A percentile compares a stretch with the other conserved stretches of the same genome.
Evolutionary conservation across 53 echinoderm and acorn worm species (phyloP).

Genomic region (Luidia sarsii): DNA sequence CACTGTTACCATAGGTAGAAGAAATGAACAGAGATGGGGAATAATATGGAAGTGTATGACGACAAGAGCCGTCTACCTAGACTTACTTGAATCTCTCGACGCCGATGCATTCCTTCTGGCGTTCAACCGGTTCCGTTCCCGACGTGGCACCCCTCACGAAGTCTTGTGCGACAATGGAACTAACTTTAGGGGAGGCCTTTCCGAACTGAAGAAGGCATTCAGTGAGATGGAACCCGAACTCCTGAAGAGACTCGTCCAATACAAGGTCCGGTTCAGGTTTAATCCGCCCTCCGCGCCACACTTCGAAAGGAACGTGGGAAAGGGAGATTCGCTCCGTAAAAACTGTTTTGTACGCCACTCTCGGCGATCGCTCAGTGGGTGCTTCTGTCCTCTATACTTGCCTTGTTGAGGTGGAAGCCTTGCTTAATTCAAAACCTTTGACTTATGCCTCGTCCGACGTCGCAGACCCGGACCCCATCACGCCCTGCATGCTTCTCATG

Average conservation of each 20-base stretch:
- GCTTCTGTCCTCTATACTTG: constrained; percentile 52
- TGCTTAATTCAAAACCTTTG: constrained; percentile 65
- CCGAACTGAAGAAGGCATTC: constrained; percentile 50
- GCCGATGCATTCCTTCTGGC: constrained; percentile 52
- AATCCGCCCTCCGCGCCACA: constrained; percentile 62
- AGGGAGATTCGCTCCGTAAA: constrained; percentile 53
- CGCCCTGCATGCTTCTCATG: constrained; percentile 31
- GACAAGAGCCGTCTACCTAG: constrained; percentile 54
- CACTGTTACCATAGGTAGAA: constrained; percentile 33
- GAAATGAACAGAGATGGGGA: constrained; percentile 52
- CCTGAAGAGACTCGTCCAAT: constrained; percentile 31
- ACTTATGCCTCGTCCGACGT: constrained; percentile 55
- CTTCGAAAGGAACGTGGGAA: constrained; percentile 58
- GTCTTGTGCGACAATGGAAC: constrained; percentile 56
- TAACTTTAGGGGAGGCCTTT: constrained; percentile 58
- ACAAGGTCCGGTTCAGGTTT: constrained; percentile 41
- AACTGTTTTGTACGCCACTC: constrained; percentile 37
- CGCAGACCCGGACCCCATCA: constrained; percentile 28
- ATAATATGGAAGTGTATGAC: constrained; percentile 58
- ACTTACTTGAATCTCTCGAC: constrained; percentile 45
- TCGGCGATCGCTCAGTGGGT: constrained; percentile 45
- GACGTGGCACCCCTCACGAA: constrained; percentile 47
- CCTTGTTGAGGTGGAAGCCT: constrained; percentile 58
- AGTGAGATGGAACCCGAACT: constrained; percentile 45
- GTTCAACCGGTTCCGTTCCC: constrained; percentile 42